Evolutionary conservation across 2,113 vertebrate genomes (phyloP), one percentile per base, ranked within the genome.

Genomic region (Nesoenas mayeri): DNA sequence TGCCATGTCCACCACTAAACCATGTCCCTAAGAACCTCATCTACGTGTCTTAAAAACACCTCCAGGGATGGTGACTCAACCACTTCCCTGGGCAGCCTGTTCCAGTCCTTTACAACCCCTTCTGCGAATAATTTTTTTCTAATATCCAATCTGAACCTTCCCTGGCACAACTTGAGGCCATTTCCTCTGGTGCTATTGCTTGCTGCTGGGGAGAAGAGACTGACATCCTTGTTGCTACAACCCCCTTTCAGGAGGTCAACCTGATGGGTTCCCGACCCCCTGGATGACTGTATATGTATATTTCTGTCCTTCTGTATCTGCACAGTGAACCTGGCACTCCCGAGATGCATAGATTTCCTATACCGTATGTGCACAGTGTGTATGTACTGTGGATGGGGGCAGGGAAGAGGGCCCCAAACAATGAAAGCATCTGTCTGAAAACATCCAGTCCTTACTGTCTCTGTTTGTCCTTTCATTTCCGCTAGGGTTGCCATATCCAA

Each of bases 361-460:
- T 10, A 47, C 7, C 0, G 1, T 19, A 48, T 7, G 3, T 11
- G 17, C 38, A 64, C 0, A 0, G 11, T 38, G 32, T 32, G 11
- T n/a, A 19, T 1, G 2, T 10, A 26, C 40, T 12, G 51, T 1
- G 4, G 44, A 22, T 11, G 8, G 5, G 38, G 44, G 31, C 14
- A 16, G 40, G 38, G 48, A 57, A 84, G 31, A 90, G 12, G 36
- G 34, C 26, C 29, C 19, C 71, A 42, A 56, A 75, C n/a, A 89
- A 54, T 36, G 50, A 67, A 56, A 82, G 62, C 48, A 29, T 48
- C 61, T 60, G 25, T 36, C 42, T 78, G 61, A 60, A 81, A 74
- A 70, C 4, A 34, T 16, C 24, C 58, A 70, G 17, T 31, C 47
- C 64, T 61, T 73, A 34, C 67, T 66, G 66, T 25, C 36, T 75